Percentiles rank a stretch among this genome's conserved stretches.
Conservation (phyloP, 2,797 vertebrate genomes). For the Acrossocheilus fasciatus region DNA sequence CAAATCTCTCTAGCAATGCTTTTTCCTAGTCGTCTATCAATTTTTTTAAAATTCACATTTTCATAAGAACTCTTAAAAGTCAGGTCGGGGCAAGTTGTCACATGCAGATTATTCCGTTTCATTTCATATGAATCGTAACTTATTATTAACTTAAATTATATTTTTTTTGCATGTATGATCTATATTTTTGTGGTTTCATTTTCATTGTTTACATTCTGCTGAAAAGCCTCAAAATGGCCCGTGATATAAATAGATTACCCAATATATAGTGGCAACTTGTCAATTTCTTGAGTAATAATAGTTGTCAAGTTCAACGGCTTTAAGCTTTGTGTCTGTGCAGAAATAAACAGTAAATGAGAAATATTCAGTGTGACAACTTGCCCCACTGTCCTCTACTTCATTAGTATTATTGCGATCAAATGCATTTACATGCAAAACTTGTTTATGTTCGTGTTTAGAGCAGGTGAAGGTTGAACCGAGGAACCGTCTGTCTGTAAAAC, state of each 20-base stretch:
- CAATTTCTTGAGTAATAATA: not conserved
- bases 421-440: not conserved
- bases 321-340: not conserved
- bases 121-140: not conserved
- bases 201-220: not conserved
- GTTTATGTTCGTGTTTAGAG: not conserved
- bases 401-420: not conserved
- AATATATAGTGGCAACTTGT: not conserved
- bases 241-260: too few relatives aligned
- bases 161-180: too few relatives aligned
- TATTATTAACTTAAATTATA: too few relatives aligned
- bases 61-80: not conserved
- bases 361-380: not conserved
- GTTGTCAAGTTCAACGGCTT: not conserved
- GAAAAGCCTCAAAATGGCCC: not conserved
- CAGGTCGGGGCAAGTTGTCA: not conserved
- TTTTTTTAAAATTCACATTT: not conserved
- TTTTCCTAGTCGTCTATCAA: not conserved
- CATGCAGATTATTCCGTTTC: not conserved
- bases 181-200: not conserved
- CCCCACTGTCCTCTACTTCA: not conserved
- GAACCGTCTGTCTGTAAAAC: slow-evolving; percentile 37
- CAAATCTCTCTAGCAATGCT: not conserved
- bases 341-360: not conserved
- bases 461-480: slow-evolving; percentile 5